Evolutionary conservation across 2,888 invertebrate genomes (phyloP).

Genomic region (Camponotus fellah): DNA sequence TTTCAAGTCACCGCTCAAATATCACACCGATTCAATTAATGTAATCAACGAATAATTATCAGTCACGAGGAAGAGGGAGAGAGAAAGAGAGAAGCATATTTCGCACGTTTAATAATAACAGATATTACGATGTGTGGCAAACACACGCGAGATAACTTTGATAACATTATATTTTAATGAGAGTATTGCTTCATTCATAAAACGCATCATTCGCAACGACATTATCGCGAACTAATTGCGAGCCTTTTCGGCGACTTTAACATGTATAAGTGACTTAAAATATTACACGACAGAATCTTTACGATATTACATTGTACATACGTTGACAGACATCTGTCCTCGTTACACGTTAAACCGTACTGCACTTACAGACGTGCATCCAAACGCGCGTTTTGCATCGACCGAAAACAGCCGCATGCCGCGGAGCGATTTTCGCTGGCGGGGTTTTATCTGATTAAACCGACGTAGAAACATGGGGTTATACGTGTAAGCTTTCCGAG

Average conservation of each 20-base stretch:
- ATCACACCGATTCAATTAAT: conserved; percentile 47
- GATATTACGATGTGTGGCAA: background rate
- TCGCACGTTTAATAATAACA: conserved; percentile 31
- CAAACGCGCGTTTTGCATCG: conserved; percentile 37
- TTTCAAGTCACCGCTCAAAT: conserved; percentile 34
- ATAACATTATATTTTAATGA: conserved; percentile 1
- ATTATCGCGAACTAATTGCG: conserved; percentile 10
- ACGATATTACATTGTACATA: background rate
- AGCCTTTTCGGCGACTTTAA: background rate
- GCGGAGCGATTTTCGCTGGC: conserved; percentile 74
- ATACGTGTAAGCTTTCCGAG: conserved; percentile 82
- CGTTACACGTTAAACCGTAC: conserved; percentile 18
- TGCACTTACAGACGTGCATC: conserved; percentile 23
- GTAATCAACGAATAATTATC: conserved; percentile 42
- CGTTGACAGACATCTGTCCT: conserved; percentile 27
- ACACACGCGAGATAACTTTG: conserved; percentile 18
- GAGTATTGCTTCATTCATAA: background rate
- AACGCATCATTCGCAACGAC: background rate
- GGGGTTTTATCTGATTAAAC: conserved; percentile 85
- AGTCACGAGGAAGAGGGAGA: background rate
- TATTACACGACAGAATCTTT: background rate
- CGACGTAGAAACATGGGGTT: conserved; percentile 85
- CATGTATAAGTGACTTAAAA: background rate
- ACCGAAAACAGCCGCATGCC: conserved; percentile 51
- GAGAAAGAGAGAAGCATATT: conserved; percentile 12